A percentile compares a stretch with the other conserved stretches of the same genome.
These are phyloP conservation scores for Caenorhabditis virilis DNA, from an alignment of 2,888 invertebrate species.

Conservation along the genomic window DNA sequence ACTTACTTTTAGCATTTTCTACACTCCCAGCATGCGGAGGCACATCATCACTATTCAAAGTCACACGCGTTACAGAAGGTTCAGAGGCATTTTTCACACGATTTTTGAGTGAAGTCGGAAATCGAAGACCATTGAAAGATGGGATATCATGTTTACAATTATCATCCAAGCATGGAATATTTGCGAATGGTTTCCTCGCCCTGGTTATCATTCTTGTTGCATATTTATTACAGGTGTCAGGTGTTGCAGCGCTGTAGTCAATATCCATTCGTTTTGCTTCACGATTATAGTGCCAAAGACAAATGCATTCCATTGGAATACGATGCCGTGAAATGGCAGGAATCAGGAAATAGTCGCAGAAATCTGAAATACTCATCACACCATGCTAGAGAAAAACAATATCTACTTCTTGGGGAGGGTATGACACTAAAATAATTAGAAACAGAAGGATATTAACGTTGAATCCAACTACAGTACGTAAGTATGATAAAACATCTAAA, in stretches of 20 bases:
- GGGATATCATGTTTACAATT: neutral
- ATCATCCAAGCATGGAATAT: slow-evolving; percentile 41
- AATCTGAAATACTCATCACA: slow-evolving; percentile 53
- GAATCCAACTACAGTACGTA: too few species aligned
- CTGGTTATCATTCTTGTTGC: slow-evolving; percentile 34
- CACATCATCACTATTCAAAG: slow-evolving; percentile 22
- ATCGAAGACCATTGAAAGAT: neutral
- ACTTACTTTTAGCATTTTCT: slow-evolving; percentile 5
- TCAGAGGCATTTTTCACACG: too few species aligned
- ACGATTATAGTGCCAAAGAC: slow-evolving; percentile 56
- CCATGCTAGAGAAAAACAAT: too few species aligned
- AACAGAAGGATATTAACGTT: too few species aligned
- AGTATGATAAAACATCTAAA: too few species aligned
- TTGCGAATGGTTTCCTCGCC: slow-evolving; percentile 33
- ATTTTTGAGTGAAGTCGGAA: neutral
- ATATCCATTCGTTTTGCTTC: slow-evolving; percentile 44
- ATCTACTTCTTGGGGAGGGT: too few species aligned
- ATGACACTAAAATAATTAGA: too few species aligned
- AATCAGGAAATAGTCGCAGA: slow-evolving; percentile 63
- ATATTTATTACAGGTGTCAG: slow-evolving; percentile 45
- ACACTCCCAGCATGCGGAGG: slow-evolving; percentile 18
- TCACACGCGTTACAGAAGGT: slow-evolving; percentile 29
- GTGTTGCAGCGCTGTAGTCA: slow-evolving; percentile 44
- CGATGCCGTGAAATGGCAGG: slow-evolving; percentile 20
- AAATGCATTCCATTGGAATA: slow-evolving; percentile 63